These are phyloP conservation scores for Cryptophagus acutangulus DNA, from an alignment of 2,888 invertebrate genomes.

Conservation along the genomic window DNA sequence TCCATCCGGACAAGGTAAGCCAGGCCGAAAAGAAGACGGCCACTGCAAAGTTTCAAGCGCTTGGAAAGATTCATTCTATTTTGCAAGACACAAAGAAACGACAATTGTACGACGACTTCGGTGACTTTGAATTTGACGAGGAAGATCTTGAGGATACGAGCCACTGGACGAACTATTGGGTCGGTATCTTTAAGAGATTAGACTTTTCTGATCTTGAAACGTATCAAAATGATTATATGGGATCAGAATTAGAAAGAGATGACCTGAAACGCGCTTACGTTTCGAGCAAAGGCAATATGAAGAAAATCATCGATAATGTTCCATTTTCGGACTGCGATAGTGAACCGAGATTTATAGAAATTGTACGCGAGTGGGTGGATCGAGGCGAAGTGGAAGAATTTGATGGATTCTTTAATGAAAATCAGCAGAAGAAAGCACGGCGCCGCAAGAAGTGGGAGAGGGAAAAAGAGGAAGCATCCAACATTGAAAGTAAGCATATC, in stretches of 20 bases:
- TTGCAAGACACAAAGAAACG: slow-evolving; percentile 81
- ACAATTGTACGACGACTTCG: slow-evolving; percentile 82
- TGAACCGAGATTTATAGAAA: slow-evolving; percentile 67
- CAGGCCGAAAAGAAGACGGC: slow-evolving; percentile 72
- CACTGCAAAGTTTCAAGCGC: slow-evolving; percentile 88
- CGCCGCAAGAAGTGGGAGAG: slow-evolving; percentile 65
- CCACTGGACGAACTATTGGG: slow-evolving; percentile 88
- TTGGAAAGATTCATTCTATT: slow-evolving; percentile 83
- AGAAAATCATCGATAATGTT: slow-evolving; percentile 73
- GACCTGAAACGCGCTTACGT: slow-evolving; percentile 81
- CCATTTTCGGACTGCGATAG: slow-evolving; percentile 75
- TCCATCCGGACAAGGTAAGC: slow-evolving; percentile 88
- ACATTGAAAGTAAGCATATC: slow-evolving; percentile 51
- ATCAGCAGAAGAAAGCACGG: slow-evolving; percentile 59
- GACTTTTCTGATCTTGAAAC: slow-evolving; percentile 81
- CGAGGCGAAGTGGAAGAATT: slow-evolving; percentile 70
- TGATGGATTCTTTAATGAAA: slow-evolving; percentile 73
- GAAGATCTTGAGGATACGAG: slow-evolving; percentile 69
- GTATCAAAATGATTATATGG: slow-evolving; percentile 80
- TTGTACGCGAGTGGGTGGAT: slow-evolving; percentile 67
- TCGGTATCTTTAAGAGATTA: slow-evolving; percentile 79
- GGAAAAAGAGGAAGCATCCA: slow-evolving; percentile 66
- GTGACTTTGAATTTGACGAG: too few species aligned
- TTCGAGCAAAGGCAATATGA: slow-evolving; percentile 80
- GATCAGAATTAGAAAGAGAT: slow-evolving; percentile 74